Conservation (phyloP, 2,113 vertebrate genomes). For the Pomatostomus ruficeps region DNA sequence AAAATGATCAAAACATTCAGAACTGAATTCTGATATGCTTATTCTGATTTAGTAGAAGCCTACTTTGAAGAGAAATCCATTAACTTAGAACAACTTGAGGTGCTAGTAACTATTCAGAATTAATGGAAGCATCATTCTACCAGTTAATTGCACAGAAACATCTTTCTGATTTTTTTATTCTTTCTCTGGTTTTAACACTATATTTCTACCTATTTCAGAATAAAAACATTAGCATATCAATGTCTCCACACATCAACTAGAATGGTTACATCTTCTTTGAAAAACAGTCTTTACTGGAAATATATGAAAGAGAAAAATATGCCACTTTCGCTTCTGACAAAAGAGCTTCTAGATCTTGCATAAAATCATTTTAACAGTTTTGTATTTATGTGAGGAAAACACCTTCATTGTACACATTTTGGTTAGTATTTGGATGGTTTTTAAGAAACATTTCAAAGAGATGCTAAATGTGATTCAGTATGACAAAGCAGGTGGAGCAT, state of each 20-base stretch:
- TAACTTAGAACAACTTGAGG: background rate
- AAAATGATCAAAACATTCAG: background rate
- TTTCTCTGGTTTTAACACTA: background rate
- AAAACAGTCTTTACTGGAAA: background rate
- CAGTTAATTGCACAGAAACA: background rate
- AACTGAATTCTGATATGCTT: background rate
- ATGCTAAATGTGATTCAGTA: constrained; percentile 2
- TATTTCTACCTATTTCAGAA: background rate
- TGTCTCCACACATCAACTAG: background rate
- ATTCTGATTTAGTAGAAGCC: background rate
- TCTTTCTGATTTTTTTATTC: background rate
- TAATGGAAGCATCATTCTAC: background rate
- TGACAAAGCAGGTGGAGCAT: constrained; percentile 7
- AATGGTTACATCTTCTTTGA: background rate
- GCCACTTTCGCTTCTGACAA: background rate
- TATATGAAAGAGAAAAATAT: background rate
- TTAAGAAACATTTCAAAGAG: background rate
- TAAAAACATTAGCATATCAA: background rate
- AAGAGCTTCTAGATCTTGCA: background rate
- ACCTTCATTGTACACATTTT: background rate
- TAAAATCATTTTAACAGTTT: background rate
- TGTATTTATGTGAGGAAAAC: background rate
- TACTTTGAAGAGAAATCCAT: background rate
- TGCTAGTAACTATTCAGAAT: background rate
- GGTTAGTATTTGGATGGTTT: background rate